Base-by-base conservation (phyloP, 2,797 vertebrate genomes). In the Arremon brunneinucha region DNA sequence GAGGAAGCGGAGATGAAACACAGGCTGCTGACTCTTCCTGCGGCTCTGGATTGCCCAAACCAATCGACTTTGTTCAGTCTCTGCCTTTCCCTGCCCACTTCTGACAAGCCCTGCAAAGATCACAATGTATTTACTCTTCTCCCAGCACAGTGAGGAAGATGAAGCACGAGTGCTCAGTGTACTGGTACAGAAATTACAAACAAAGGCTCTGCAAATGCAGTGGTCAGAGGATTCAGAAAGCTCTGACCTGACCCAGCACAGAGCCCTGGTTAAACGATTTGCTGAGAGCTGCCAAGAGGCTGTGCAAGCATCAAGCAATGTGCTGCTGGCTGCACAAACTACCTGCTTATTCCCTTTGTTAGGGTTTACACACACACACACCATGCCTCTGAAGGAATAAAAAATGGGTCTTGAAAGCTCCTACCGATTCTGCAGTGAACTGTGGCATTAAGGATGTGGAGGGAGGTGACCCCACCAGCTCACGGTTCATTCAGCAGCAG, bases 11-110 rank as follows among this genome's bases (percentile, higher is more conserved):
- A 93, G 93, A 93, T 87, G 79, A 93, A 95, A 75, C 50, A 32
- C 85, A 85, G 92, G 57, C 92, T 89, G 77, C 90, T 80, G 72
- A 57, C 79, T 96, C 91, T 94, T 87, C 83, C 94, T 91, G 87
- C 28, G 0, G 90, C 90, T 94, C 89, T 6, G 2, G 23, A 72
- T 94, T 20, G 6, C 84, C 68, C 71, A 90, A 95, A 85, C 71
- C 70, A 80, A 81, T 92, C 44, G 2, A 80, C 75, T 89, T 23
- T 0, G 11, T 60, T 96, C 79, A 93, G 65, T 23, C 55, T 93
- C 76, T 83, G 76, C 47, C 34, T 85, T 92, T 85, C 89, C 47
- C 75, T 77, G 84, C 84, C 59, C 15, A 3, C n/a, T 63, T 77
- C 69, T 92, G 93, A 94, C 89, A 95, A 62, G 77, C 82, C 84